Base-by-base conservation (phyloP, 1,140 invertebrate species). In the Doryteuthis pealeii region DNA sequence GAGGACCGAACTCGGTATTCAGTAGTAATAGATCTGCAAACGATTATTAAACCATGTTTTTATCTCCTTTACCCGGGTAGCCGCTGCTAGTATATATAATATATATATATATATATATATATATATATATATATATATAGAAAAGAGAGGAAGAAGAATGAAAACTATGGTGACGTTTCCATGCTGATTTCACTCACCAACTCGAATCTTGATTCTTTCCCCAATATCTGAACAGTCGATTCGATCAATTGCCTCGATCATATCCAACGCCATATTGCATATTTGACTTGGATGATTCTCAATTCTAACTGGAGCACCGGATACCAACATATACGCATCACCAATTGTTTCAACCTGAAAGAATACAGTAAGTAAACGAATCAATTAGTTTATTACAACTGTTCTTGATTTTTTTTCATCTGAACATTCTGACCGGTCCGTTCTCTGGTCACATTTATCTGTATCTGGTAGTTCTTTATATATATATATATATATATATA, bases 331-430 rank as follows among this genome's bases (percentile, higher is more conserved):
- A 83, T 98, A 98, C 0, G 96, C 96, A 85, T 97, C 96, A 0
- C 96, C 96, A 80, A 98, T 98, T 0, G 96, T 98, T 89, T 98
- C 97, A 10, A 98, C 95, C 95, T 96, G 75, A 15, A 65, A 70
- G 30, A 49, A 73, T 8, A 68, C 28, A 10, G 30, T 6, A 35
- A 70, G 32, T 0, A 33, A 40, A 40, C 3, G 4, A 45, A 3
- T 22, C 2, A 18, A 40, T 3, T 18, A 12, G 18, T 70, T 31
- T 70, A 30, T 32, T 70, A 14, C n/a, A 12, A 54, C 12, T 14
- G n/a, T n/a, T 54, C n/a, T 54, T 12, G 12, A 54, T 14, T 54
- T 54, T 14, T 14, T 54, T 12, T 14, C 12, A 54, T 12, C 49
- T 14, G 49, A n/a, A 14, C n/a, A 54, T 54, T 54, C 12, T 54